Conservation (phyloP, 2,113 vertebrate genomes). For the Daphoenositta chrysoptera region DNA sequence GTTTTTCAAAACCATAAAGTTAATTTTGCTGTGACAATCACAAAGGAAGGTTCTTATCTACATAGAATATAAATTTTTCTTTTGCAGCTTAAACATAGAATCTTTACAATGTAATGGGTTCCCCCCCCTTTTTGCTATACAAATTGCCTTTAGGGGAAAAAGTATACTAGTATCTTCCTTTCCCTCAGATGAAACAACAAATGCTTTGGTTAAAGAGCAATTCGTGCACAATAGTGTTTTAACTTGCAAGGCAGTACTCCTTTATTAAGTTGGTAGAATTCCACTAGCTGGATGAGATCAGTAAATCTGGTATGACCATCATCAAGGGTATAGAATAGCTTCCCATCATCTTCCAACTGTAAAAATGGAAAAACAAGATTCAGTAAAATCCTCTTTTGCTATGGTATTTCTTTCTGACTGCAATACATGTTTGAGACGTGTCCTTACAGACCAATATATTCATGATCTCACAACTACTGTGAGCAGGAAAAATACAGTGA, state of each 20-base stretch:
- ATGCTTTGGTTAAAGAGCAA: constrained; percentile 80
- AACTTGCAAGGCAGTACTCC: constrained; percentile 93
- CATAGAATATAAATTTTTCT: neutral
- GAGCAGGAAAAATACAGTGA: neutral
- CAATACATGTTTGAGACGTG: neutral
- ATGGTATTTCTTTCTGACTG: neutral
- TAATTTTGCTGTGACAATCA: constrained; percentile 53
- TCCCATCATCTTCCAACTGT: constrained; percentile 90
- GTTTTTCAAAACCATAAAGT: constrained; percentile 44
- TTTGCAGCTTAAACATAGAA: constrained; percentile 48
- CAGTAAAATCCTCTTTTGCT: neutral
- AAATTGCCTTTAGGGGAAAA: neutral
- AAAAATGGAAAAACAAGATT: constrained; percentile 22
- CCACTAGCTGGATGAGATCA: constrained; percentile 96
- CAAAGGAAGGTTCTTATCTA: constrained; percentile 58
- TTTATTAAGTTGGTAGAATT: constrained; percentile 96
- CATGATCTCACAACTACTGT: neutral
- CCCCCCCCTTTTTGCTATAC: neutral
- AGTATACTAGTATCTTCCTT: constrained; percentile 12
- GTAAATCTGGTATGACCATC: constrained; percentile 92
- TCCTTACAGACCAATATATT: neutral
- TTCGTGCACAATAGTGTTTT: constrained; percentile 89
- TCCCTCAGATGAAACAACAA: constrained; percentile 17
- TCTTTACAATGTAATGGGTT: constrained; percentile 19
- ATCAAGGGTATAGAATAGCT: constrained; percentile 90